Conservation (phyloP, 2,888 invertebrate genomes). For the Lasioglossum villosulum region DNA sequence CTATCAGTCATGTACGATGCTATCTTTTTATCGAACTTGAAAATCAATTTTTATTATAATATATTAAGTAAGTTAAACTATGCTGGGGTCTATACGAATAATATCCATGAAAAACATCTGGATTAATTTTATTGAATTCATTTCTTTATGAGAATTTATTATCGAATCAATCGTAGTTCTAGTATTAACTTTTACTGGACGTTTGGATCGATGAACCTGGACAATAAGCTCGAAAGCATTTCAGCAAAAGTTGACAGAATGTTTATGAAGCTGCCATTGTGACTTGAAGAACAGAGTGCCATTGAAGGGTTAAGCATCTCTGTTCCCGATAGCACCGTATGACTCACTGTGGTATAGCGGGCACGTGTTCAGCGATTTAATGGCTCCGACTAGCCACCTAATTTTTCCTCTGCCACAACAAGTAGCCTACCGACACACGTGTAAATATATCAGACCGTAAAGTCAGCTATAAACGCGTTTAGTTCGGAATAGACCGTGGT, state of each 20-base stretch:
- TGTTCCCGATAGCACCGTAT: neutral
- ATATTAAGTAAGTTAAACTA: neutral
- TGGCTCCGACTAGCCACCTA: conserved; percentile 12
- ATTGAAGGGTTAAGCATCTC: conserved; percentile 8
- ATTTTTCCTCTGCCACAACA: conserved; percentile 1
- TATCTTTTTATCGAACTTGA: neutral
- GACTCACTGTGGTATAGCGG: neutral
- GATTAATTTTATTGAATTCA: no score
- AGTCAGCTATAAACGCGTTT: neutral
- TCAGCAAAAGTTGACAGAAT: neutral
- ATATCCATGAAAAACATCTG: no score
- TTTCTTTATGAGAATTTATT: no score
- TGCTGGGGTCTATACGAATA: no score
- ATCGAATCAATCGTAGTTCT: neutral
- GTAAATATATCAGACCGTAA: conserved; percentile 18
- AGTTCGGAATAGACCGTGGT: neutral
- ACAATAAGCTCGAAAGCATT: neutral
- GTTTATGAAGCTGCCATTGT: neutral
- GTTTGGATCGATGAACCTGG: neutral
- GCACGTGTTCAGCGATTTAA: conserved; percentile 9
- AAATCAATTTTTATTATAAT: neutral
- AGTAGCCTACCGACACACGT: conserved; percentile 3
- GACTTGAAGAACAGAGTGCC: neutral
- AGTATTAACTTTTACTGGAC: neutral
- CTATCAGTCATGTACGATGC: neutral